phyloP scores from a whole-genome alignment of 2,113 vertebrate species.

The Nannospalax galili region DNA sequence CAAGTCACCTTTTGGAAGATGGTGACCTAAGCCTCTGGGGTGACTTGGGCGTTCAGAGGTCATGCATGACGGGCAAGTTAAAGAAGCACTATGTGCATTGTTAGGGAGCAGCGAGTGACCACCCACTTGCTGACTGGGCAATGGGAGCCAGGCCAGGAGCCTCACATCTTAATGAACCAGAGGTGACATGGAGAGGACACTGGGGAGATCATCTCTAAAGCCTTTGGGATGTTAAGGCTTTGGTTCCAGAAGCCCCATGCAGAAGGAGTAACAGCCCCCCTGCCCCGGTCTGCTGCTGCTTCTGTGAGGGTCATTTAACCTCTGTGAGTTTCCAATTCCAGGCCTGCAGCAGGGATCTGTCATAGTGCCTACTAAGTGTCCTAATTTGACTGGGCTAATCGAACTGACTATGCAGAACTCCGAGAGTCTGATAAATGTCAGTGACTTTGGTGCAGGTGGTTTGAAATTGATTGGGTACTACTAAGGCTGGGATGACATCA shows the following conservation, averaged over 20 bases:
- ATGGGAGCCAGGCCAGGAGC: not conserved
- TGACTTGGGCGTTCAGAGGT: not conserved
- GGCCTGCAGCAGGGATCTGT: not conserved
- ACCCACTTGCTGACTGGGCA: not conserved
- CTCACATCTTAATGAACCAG: not conserved
- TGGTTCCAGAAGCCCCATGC: rapidly evolving
- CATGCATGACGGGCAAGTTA: too few species aligned
- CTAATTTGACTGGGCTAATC: rapidly evolving
- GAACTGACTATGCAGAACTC: rapidly evolving
- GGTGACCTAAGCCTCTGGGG: not conserved
- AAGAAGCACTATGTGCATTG: not conserved
- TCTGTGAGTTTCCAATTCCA: not conserved
- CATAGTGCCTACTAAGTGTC: too few species aligned
- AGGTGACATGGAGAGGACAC: not conserved
- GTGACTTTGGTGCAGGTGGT: not conserved
- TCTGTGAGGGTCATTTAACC: too few species aligned
- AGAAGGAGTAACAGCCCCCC: not conserved
- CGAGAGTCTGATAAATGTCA: not conserved
- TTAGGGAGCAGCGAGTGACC: not conserved
- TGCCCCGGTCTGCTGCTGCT: rapidly evolving
- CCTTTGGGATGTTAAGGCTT: not conserved
- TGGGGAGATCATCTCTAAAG: not conserved
- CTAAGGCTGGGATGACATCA: too few species aligned
- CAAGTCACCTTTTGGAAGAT: not conserved
- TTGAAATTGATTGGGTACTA: too few species aligned